Conservation (phyloP, 2,113 vertebrate species). For the Thymallus thymallus region DNA sequence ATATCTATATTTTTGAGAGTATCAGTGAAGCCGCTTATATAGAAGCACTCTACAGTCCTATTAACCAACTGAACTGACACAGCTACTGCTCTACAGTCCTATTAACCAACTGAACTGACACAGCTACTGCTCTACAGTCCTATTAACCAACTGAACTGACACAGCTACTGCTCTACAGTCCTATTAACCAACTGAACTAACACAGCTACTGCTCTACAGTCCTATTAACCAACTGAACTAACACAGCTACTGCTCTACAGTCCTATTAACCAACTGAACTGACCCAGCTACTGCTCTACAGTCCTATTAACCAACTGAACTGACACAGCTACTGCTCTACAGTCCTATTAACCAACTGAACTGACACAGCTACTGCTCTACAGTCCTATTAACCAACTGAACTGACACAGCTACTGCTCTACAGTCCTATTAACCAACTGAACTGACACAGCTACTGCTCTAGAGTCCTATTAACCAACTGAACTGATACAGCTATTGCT, state of each 20-base stretch:
- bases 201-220: too few relatives aligned
- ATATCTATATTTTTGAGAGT: too few relatives aligned
- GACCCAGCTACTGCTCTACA: too few relatives aligned
- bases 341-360: not conserved
- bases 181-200: not conserved
- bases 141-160: not conserved
- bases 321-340: too few relatives aligned
- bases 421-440: not conserved
- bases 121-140: not conserved
- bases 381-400: not conserved
- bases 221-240: not conserved
- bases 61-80: not conserved
- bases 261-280: not conserved
- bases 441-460: too few relatives aligned
- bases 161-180: not conserved
- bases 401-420: too few relatives aligned
- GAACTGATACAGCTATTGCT: too few relatives aligned
- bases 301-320: not conserved
- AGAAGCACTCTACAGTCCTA: not conserved
- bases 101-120: not conserved
- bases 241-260: too few relatives aligned
- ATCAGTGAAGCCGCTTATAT: not conserved
- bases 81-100: not conserved
- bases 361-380: too few relatives aligned
- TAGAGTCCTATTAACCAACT: not conserved